Evolutionary conservation across 1,140 invertebrate species (phyloP), one percentile per base, ranked within the genome.

Genomic region (Pseudomyrmex pallidus): DNA sequence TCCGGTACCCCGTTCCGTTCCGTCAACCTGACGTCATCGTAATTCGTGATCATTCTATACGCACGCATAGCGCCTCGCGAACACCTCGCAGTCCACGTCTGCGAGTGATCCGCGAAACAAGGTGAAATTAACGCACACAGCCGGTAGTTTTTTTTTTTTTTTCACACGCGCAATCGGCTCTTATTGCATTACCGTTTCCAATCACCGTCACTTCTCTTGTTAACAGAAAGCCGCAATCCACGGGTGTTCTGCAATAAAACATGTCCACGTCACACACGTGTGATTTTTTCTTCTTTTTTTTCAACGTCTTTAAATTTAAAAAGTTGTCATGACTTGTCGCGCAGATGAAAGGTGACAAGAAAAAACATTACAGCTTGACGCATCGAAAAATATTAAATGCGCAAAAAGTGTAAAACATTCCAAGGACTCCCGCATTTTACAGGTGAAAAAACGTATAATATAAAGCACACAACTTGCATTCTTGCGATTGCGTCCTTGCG

Each of bases 21-120:
- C 88, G 85, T 91, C 90, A 90, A 90, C 87, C 89, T 90, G 89
- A 92, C 91, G 91, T 91, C 92, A 92, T 92, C 90, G 78, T 87
- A 82, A 90, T 90, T 76, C 85, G 35, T 77, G 83, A 89, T 89
- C 87, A 74, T 88, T 87, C 88, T 63, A 68, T 82, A 73, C 77
- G 64, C 82, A 68, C 64, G 88, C 85, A 85, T 62, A 52, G 48
- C 54, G 44, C 22, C 59, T 64, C 73, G 64, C 82, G 62, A 54
- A 52, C 54, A 73, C 20, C 61, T 17, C 56, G 13, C 22, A 35
- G 46, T 46, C 20, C 12, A 63, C 50, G 13, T 73, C 67, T 35
- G 20, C 64, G 25, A 82, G 57, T 63, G 78, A 82, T 82, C 25
- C 78, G 78, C 78, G 59, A 82, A 82, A 82, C 78, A 74, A 82